Conservation (phyloP, 2,113 vertebrate species). For the Suncus etruscus region DNA sequence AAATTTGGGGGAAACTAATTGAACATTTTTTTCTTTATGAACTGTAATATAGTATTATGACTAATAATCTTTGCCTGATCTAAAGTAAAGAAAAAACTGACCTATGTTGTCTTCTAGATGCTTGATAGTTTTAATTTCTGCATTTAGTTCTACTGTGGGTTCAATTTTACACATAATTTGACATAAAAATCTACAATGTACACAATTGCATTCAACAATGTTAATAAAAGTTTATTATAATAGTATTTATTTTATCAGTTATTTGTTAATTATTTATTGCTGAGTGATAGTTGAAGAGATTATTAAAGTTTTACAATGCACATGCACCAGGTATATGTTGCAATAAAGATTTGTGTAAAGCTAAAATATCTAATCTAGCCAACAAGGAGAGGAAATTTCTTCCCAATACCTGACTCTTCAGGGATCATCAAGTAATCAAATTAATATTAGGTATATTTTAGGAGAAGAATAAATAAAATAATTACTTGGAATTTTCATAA, state of each 20-base stretch:
- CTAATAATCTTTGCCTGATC: neutral
- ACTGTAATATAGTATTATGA: neutral
- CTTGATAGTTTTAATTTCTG: neutral
- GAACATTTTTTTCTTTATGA: neutral
- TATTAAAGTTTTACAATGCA: no score
- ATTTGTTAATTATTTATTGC: neutral
- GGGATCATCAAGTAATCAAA: neutral
- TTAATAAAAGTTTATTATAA: no score
- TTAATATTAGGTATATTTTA: neutral
- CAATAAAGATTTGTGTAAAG: neutral
- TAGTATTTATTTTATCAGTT: no score
- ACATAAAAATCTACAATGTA: neutral
- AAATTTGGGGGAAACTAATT: neutral
- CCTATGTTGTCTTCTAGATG: neutral
- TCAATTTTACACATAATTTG: neutral
- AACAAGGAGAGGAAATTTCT: neutral
- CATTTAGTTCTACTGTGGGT: neutral
- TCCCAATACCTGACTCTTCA: neutral
- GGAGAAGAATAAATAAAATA: neutral
- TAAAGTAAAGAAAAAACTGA: neutral
- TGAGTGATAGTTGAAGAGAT: no score
- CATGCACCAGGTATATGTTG: neutral
- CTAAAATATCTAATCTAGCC: neutral
- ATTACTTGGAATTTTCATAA: no score
- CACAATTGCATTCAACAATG: accelerated